Conservation (phyloP, 2,113 vertebrate genomes). For the Antechinus stuartii region DNA sequence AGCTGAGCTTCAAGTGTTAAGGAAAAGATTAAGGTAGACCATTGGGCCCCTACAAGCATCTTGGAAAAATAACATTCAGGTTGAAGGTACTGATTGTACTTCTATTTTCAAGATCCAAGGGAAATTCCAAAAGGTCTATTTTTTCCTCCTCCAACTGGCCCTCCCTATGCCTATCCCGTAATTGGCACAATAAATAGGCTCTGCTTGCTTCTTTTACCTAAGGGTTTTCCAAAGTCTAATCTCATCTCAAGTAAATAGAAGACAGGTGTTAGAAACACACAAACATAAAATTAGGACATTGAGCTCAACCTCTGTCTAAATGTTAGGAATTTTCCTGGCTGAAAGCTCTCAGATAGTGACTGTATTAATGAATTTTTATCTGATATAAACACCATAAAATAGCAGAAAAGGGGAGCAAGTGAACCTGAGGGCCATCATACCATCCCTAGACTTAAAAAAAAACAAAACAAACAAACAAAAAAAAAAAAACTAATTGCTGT, state of each 20-base stretch:
- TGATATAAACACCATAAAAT: not conserved
- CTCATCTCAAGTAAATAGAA: not conserved
- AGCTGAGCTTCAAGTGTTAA: not conserved
- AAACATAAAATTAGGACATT: not conserved
- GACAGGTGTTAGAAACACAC: not conserved
- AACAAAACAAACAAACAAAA: too few species aligned
- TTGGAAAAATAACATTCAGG: not conserved
- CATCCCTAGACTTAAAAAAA: not conserved
- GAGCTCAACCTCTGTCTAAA: not conserved
- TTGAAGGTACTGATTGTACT: not conserved
- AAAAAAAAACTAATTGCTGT: not conserved
- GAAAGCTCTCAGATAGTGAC: not conserved
- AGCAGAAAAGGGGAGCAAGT: not conserved
- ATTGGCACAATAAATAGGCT: not conserved
- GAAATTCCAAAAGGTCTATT: not conserved
- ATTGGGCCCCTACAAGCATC: not conserved
- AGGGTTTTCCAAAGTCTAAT: not conserved
- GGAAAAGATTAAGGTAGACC: not conserved
- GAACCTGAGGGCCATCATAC: not conserved
- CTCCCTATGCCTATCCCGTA: not conserved
- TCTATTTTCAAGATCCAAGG: not conserved
- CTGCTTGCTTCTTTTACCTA: not conserved
- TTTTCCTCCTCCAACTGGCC: not conserved
- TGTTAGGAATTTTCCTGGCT: not conserved
- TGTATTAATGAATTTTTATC: not conserved